Conservation (phyloP, 2,113 vertebrate genomes). For the Lophochroa leadbeateri region DNA sequence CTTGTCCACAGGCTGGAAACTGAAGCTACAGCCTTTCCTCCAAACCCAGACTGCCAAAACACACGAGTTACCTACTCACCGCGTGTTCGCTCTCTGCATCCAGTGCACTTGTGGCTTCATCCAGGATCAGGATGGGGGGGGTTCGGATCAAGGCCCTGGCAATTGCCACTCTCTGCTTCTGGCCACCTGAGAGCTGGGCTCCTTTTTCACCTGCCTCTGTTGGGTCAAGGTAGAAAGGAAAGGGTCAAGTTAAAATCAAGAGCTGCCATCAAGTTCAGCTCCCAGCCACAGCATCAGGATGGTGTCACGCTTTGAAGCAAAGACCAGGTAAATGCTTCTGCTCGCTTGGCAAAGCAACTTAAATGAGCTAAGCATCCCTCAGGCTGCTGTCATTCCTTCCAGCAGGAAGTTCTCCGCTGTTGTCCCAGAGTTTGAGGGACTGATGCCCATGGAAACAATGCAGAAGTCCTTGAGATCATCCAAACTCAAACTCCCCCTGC, state of each 20-base stretch:
- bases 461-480: not conserved
- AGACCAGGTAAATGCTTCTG: not conserved
- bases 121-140: conserved; percentile 89
- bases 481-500: not conserved
- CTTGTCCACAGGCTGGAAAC: not conserved
- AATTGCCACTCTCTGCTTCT: conserved; percentile 95
- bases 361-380: not conserved
- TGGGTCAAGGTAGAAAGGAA: not conserved
- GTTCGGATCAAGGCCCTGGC: conserved; percentile 90
- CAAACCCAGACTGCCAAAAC: not conserved
- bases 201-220: conserved; percentile 94
- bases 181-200: conserved; percentile 91
- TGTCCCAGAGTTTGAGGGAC: not conserved
- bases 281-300: not conserved
- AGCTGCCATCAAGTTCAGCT: not conserved
- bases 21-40: not conserved
- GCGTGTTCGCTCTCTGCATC: conserved; percentile 92
- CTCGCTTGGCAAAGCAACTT: not conserved
- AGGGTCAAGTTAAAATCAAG: not conserved
- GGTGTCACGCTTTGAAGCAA: not conserved
- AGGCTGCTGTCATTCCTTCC: not conserved
- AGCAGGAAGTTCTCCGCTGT: not conserved
- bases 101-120: conserved; percentile 94
- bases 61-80: conserved; percentile 65
- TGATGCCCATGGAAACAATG: not conserved